Evolutionary conservation across 2,888 invertebrate genomes (phyloP), one percentile per base, ranked within the genome.

Genomic region (Papilio elwesi): DNA sequence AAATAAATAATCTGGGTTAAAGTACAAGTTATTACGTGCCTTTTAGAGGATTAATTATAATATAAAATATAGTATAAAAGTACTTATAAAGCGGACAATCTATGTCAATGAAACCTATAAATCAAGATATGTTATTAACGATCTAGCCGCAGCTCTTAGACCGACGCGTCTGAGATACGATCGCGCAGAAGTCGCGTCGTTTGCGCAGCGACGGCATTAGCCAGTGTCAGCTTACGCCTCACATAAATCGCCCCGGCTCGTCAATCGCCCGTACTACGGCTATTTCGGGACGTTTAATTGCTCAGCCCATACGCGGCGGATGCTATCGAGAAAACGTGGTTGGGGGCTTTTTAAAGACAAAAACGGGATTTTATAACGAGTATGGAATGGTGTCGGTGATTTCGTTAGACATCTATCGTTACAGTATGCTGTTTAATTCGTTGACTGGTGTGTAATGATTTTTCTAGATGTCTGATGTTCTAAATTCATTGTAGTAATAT

Each of bases 211-310:
- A 52, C 64, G 57, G 76, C 76, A 73, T 75, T 74, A 78, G 73
- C 74, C 74, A 74, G 78, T 78, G 77, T 78, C 76, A 76, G 78
- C 82, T 84, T 84, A 84, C 85, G 82, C 12, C 77, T 80, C 81
- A 81, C 86, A 87, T 87, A 89, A 90, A 90, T 90, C 88, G 85
- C 78, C 79, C 76, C 73, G 78, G 83, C 83, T 87, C 89, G 88
- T 91, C 88, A 90, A 90, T 91, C 88, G 87, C 83, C 83, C 85
- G 87, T 83, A 84, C 82, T 83, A 83, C 73, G 81, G 87, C 84
- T 91, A 92, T 92, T 91, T 91, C 82, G 82, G 91, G 87, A 86
- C 80, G 84, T 89, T 90, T 91, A 91, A 92, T 91, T 90, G 86
- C 89, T 79, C 73, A 82, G 86, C 85, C 85, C 87, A 83, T 82